Evolutionary conservation across 2,888 invertebrate species (phyloP).

Genomic region (Pammene fasciana): DNA sequence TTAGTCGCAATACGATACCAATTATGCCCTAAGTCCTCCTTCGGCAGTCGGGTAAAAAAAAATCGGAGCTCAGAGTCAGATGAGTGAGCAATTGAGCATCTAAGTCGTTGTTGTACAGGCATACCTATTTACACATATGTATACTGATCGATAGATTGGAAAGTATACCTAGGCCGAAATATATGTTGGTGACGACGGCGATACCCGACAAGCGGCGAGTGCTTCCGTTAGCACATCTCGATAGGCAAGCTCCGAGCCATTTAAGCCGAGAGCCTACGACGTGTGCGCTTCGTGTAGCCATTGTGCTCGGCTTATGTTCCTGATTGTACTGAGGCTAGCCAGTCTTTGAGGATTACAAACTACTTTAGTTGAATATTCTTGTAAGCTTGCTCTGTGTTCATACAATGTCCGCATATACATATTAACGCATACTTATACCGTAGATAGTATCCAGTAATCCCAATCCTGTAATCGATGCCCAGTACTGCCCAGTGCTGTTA

Average conservation of each 20-base stretch:
- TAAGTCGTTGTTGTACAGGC: background rate
- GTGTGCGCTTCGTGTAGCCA: conserved; percentile 5
- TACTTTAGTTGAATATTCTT: background rate
- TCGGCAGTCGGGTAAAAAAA: too few relatives aligned
- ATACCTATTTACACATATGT: background rate
- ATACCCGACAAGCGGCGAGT: conserved; percentile 25
- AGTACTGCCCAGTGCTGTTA: too few relatives aligned
- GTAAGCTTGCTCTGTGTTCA: background rate
- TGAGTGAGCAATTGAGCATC: background rate
- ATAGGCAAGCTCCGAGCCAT: conserved; percentile 28
- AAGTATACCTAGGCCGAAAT: conserved; percentile 14
- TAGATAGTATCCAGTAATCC: too few relatives aligned
- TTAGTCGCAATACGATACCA: too few relatives aligned
- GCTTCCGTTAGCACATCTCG: conserved; percentile 35
- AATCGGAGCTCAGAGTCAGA: too few relatives aligned
- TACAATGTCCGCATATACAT: too few relatives aligned
- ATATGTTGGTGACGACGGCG: conserved; percentile 22
- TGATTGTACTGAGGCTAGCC: background rate
- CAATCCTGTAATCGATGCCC: too few relatives aligned
- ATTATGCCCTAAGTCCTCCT: too few relatives aligned
- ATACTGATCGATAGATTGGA: conserved; percentile 10
- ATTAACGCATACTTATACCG: too few relatives aligned
- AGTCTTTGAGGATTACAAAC: conserved; percentile 4
- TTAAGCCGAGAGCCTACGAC: conserved; percentile 21
- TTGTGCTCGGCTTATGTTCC: conserved; percentile 13